Base-by-base conservation (phyloP, 1,140 invertebrate genomes). In the Pseudomyrmex sp. region DNA sequence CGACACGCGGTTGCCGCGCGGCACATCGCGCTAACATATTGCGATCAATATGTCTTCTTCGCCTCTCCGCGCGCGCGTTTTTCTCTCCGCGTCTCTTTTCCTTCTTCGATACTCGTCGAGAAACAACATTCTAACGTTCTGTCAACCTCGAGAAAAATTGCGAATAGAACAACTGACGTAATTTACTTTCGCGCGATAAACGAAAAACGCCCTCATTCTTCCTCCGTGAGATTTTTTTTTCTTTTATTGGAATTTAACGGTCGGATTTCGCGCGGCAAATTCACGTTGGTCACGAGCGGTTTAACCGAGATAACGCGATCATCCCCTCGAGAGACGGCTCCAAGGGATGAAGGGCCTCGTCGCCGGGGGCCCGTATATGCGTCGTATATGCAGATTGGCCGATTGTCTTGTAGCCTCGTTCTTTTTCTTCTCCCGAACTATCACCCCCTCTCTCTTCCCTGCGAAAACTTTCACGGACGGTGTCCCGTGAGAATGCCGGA, bases 401-500 rank as follows among this genome's bases (percentile, higher is more conserved):
- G 85, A 91, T 91, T 91, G 90, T 91, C 89, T 91, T 91, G 84
- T 68, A 69, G 65, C 66, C 79, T 88, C 83, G 48, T 72, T 82
- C 72, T 76, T 85, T 87, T 90, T 82, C 63, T 84, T 79, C 73
- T 82, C 74, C 66, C 70, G 35, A 69, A 65, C 80, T 72, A 74
- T 74, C 63, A 50, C 61, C 18, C 20, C 69, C 66, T 13, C 52
- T 44, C 48, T 58, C 74, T 56, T 73, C 58, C 52, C 50, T 50
- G 8, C 46, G 20, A 61, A 58, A 44, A 70, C 63, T 52, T 65
- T 68, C 50, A 75, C 63, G 50, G 70, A 72, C 72, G 56, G 68
- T 20, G 66, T 82, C 61, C 85, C 88, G 89, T 91, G 87, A 91
- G 91, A 92, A 89, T 92, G 88, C 90, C 56, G 73, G 70, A 70